Percentiles rank a stretch among this genome's conserved stretches.
Evolutionary conservation across 2,113 vertebrate species (phyloP).

Genomic region (Serilophus lunatus): DNA sequence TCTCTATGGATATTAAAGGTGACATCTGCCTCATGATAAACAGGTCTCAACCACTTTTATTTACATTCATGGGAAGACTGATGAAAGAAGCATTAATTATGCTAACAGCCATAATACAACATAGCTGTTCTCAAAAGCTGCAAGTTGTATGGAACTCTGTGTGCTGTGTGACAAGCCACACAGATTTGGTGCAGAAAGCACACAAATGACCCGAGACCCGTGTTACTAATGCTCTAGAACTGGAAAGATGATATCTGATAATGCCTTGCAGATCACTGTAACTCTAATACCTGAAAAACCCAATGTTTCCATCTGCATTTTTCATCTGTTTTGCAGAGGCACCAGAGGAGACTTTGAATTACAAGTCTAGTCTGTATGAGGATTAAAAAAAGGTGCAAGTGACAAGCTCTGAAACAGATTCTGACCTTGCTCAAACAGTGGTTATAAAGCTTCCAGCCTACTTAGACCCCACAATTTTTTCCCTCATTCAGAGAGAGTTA

Average conservation of each 20-base stretch:
- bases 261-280: neutral
- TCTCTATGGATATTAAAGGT: neutral
- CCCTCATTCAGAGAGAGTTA: neutral
- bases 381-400: neutral
- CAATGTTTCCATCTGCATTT: neutral
- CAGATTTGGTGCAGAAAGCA: neutral
- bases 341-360: neutral
- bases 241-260: neutral
- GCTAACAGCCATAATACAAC: neutral
- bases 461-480: neutral
- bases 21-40: neutral
- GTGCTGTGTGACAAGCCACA: neutral
- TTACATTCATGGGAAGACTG: neutral
- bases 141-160: neutral
- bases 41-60: neutral
- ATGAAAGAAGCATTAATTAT: neutral
- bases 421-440: neutral
- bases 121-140: neutral
- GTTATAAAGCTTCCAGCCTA: neutral
- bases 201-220: neutral
- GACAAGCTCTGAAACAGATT: slow-evolving; percentile 12
- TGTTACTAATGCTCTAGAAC: neutral
- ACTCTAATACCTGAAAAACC: neutral
- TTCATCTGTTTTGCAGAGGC: neutral
- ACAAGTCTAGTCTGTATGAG: neutral